Base-by-base conservation (phyloP, 2,113 vertebrate genomes). In the Euleptes europaea region DNA sequence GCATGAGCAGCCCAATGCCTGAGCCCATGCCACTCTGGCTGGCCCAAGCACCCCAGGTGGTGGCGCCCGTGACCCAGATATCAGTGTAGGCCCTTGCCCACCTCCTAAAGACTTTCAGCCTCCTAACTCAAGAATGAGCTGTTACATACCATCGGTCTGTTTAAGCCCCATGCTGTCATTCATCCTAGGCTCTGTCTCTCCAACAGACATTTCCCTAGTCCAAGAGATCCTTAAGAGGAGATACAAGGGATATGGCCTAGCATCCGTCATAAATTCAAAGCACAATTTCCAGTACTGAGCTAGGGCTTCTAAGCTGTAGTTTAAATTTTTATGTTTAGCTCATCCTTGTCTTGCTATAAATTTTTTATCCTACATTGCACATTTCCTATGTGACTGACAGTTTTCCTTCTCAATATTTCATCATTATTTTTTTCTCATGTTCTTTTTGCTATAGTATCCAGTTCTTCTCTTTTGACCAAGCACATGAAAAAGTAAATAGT, bases 351-450 rank as follows among this genome's bases (percentile, higher is more conserved):
- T 74, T 49, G 42, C 26, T 31, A 31, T 83, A 75, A 83, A 83
- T 83, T 83, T 75, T 83, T 83, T 33, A 83, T 63, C 12, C 21
- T 85, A 19, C 40, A 82, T 42, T 73, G 72, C 67, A 78, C 67
- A 71, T 85, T 88, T 84, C 13, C 72, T 21, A 12, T 65, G 14
- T 67, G n/a, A 60, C 38, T 21, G 65, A 33, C 67, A 78, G 23
- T 74, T 78, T 85, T 85, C 33, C 26, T 65, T 51, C 72, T 78
- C 14, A 33, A 23, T 66, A 74, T 60, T 70, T 63, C 67, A 47
- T 73, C 3, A 7, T 38, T 44, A 70, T 57, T 70, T 86, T 42
- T 49, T 67, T 35, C 23, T 33, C 6, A 57, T 35, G 11, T n/a
- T 38, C 12, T 51, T 85, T 63, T 54, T 44, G 38, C 19, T 82